Base-by-base conservation (phyloP, 2,888 invertebrate genomes). In the Agriopis aurantiaria region DNA sequence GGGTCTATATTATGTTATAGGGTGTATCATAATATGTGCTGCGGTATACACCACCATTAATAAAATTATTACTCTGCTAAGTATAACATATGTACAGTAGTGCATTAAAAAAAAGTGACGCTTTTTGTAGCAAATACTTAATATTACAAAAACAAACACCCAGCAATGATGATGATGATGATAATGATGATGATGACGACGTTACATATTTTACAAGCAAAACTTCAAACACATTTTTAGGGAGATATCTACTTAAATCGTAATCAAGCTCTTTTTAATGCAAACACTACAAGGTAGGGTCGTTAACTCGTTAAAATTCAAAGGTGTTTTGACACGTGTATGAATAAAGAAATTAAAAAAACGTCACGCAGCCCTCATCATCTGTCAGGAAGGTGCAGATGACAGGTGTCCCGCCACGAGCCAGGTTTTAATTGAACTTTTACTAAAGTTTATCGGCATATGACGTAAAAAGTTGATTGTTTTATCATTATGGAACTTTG, bases 331-430 rank as follows among this genome's bases (percentile, higher is more conserved):
- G 57, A 51, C 64, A 65, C 64, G 64, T 43, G 64, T 56, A 48
- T 63, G 62, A 63, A 61, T 73, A 61, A 67, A 43, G 23, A 40
- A 49, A 62, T 45, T 62, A 51, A 68, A 62, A 65, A 73, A 72
- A 66, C 57, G 75, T 77, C 77, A 76, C 71, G 74, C 69, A 65
- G 59, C 70, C 61, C 61, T 66, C 65, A 80, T 81, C 84, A 85
- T 83, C 83, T 85, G 85, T 77, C 81, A 77, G 77, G 73, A 81
- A 81, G 82, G 80, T 82, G 81, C 76, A 71, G 72, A 64, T 66
- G 71, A 81, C 88, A 88, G 88, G 86, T 87, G 87, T 59, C 52
- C 43, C 12, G 14, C n/a, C 55, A 60, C 68, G 51, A 43, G 14
- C 55, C 60, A 63, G 51, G 74, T 69, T 74, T 53, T 71, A 77